Percentiles rank a stretch among this genome's conserved stretches.
Evolutionary conservation across 2,113 vertebrate genomes (phyloP).

Genomic region (Syrmaticus mikado): DNA sequence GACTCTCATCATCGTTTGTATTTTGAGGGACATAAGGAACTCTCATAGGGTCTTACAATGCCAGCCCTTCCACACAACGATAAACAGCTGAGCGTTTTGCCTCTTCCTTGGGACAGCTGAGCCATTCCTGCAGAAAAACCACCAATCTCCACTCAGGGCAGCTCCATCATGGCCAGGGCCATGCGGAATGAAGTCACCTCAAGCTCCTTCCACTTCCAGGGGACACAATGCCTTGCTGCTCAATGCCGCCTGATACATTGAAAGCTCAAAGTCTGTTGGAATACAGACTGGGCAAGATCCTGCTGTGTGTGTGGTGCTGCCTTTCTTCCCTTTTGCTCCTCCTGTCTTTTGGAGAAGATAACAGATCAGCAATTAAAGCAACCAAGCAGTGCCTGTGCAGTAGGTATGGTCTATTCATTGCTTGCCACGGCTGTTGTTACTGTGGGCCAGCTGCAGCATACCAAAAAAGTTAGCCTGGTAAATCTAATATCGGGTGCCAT

Average conservation of each 20-base stretch:
- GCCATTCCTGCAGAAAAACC: neutral
- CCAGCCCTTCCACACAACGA: neutral
- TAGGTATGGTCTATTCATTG: neutral
- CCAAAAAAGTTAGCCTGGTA: neutral
- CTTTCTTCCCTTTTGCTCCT: neutral
- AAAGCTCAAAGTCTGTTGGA: neutral
- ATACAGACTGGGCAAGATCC: neutral
- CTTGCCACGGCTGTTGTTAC: neutral
- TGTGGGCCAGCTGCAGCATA: neutral
- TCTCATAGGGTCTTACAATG: neutral
- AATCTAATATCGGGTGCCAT: constrained; percentile 34
- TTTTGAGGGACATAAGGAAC: neutral
- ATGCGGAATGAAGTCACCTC: neutral
- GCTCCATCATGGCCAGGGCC: accelerated
- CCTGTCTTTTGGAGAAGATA: neutral
- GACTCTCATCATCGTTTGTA: neutral
- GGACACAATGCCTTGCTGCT: neutral
- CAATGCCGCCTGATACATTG: neutral
- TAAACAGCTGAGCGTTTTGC: accelerated
- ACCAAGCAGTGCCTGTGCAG: neutral
- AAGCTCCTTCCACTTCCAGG: neutral
- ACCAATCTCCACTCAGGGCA: neutral
- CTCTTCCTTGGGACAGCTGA: neutral
- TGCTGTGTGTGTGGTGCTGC: neutral
- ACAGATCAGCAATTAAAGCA: constrained; percentile 53